Evolutionary conservation across 2,888 invertebrate species (phyloP).

Genomic region (Luffia ferchaultella): DNA sequence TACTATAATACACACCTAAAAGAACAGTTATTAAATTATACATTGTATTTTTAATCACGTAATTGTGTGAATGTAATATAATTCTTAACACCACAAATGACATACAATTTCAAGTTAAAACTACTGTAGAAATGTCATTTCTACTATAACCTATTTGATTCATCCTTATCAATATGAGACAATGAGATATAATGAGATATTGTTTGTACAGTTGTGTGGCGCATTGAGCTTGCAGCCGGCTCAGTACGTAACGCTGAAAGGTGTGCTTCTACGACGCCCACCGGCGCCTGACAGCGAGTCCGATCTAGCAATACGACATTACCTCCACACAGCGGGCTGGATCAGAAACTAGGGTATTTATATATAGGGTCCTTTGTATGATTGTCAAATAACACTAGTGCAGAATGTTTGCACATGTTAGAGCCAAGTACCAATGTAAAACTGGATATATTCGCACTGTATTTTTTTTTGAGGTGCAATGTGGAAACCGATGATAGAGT

Average conservation of each 20-base stretch:
- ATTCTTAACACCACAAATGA: no score
- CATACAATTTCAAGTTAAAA: no score
- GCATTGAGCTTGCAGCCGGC: constrained; percentile 83
- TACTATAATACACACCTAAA: no score
- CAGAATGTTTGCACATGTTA: constrained; percentile 6
- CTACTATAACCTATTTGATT: no score
- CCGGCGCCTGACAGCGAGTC: constrained; percentile 35
- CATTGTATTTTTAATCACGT: no score
- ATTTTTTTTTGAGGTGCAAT: no score
- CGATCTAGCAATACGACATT: constrained; percentile 40
- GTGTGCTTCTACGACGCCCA: constrained; percentile 78
- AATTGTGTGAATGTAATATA: no score
- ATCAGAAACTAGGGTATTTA: constrained; percentile 31
- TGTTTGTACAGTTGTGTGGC: constrained; percentile 71
- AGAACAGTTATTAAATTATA: no score
- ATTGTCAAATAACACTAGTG: neutral
- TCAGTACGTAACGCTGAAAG: constrained; percentile 89
- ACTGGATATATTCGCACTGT: no score
- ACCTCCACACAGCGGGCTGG: constrained; percentile 52
- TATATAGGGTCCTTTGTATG: neutral
- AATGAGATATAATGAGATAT: neutral
- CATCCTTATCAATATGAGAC: neutral
- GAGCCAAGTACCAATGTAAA: neutral
- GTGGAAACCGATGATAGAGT: no score
- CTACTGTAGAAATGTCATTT: no score